Percentiles rank a stretch among this genome's conserved stretches.
Evolutionary conservation across 30 jellyfish, hydroid and myxozoan species (phyloP).

Genomic region (Rhopilema esculentum): DNA sequence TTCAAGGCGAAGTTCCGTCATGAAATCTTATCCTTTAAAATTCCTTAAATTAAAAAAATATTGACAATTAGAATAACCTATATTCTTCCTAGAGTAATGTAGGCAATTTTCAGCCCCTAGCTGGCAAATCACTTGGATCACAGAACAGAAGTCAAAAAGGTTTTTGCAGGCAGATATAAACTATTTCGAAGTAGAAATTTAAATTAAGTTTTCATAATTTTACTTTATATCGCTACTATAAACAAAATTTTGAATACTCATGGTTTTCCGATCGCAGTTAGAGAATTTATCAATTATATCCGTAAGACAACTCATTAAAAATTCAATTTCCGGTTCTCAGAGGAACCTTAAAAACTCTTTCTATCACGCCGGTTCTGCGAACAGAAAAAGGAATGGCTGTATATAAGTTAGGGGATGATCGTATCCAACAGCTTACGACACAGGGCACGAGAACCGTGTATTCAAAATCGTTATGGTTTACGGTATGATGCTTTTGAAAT

Average conservation of each 20-base stretch:
- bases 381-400: not conserved
- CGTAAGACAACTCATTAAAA: not conserved
- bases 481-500: slow-evolving; percentile 12
- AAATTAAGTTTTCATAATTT: too few species aligned
- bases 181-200: too few species aligned
- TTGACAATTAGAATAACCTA: too few species aligned
- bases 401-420: not conserved
- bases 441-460: not conserved
- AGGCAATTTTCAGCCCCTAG: too few species aligned
- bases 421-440: not conserved
- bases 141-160: too few species aligned
- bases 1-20: too few species aligned
- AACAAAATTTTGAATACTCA: not conserved
- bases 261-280: not conserved
- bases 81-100: too few species aligned
- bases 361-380: not conserved
- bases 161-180: too few species aligned
- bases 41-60: too few species aligned
- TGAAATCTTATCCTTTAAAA: too few species aligned
- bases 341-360: too few species aligned
- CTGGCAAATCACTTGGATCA: too few species aligned
- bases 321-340: not conserved
- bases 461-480: not conserved
- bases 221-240: not conserved
- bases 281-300: not conserved